Evolutionary conservation across 2,888 invertebrate species (phyloP).

Genomic region (Eucriotettix oculatus): DNA sequence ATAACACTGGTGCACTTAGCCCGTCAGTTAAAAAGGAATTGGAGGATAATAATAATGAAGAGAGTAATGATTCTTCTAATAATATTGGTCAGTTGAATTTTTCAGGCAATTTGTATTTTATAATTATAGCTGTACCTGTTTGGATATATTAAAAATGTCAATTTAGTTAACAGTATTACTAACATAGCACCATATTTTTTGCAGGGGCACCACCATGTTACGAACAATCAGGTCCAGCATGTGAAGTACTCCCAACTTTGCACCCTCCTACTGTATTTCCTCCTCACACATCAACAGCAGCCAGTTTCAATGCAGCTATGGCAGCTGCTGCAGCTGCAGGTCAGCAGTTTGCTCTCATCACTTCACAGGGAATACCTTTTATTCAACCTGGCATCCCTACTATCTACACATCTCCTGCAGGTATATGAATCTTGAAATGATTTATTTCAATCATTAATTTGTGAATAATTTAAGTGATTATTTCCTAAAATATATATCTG

Average conservation of each 20-base stretch:
- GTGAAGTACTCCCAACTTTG: slow-evolving; percentile 2
- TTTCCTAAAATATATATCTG: background rate
- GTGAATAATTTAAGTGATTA: background rate
- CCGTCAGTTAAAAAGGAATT: slow-evolving; percentile 17
- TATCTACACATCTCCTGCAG: slow-evolving; percentile 21
- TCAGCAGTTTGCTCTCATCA: slow-evolving; percentile 32
- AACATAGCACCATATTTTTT: too few relatives aligned
- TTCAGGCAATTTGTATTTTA: background rate
- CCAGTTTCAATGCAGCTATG: slow-evolving; percentile 24
- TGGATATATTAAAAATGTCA: too few relatives aligned
- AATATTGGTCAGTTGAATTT: background rate
- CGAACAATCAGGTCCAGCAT: background rate
- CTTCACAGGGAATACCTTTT: slow-evolving; percentile 30
- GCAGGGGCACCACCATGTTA: too few relatives aligned
- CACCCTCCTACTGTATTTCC: slow-evolving; percentile 12
- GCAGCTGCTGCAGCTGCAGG: slow-evolving; percentile 25
- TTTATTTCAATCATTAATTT: background rate
- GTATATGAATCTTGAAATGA: slow-evolving; percentile 8
- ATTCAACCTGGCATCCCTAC: slow-evolving; percentile 31
- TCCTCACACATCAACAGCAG: slow-evolving; percentile 21
- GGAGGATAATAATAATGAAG: slow-evolving; percentile 20
- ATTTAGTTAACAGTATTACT: too few relatives aligned
- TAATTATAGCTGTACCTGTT: too few relatives aligned
- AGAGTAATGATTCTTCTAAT: slow-evolving; percentile 13
- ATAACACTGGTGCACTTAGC: slow-evolving; percentile 40